Evolutionary conservation across 1,140 invertebrate species (phyloP).

Genomic region (Pseudomyrmex dendroicus): DNA sequence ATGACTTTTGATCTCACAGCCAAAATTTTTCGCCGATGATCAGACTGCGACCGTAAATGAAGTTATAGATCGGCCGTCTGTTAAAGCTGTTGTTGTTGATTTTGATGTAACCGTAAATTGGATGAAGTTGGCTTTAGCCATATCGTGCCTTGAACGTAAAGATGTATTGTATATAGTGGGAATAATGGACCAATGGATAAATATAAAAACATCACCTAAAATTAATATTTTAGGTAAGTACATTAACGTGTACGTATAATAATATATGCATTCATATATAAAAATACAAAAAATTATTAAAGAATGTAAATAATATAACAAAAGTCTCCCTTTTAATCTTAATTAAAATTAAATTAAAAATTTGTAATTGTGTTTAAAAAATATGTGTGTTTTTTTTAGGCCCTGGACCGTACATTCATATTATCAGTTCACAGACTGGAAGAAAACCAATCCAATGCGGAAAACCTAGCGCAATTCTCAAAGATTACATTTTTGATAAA

Average conservation of each 20-base stretch:
- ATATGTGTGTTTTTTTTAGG: slow-evolving; percentile 75
- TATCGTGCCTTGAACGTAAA: slow-evolving; percentile 63
- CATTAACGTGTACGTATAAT: too few species aligned
- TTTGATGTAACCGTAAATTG: slow-evolving; percentile 73
- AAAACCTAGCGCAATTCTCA: slow-evolving; percentile 86
- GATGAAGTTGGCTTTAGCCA: slow-evolving; percentile 70
- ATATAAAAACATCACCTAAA: slow-evolving; percentile 74
- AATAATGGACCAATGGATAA: slow-evolving; percentile 60
- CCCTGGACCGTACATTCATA: slow-evolving; percentile 83
- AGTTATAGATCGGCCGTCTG: slow-evolving; percentile 56
- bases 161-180: slow-evolving; percentile 74
- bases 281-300: too few species aligned
- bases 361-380: slow-evolving; percentile 24
- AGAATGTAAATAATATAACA: too few species aligned
- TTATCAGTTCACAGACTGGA: slow-evolving; percentile 82
- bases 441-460: slow-evolving; percentile 82
- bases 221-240: slow-evolving; percentile 81
- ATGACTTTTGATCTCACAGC: slow-evolving; percentile 58
- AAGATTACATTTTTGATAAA: slow-evolving; percentile 79
- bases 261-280: too few species aligned
- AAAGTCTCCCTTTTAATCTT: too few species aligned
- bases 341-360: too few species aligned
- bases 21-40: slow-evolving; percentile 48
- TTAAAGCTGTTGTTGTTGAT: slow-evolving; percentile 78
- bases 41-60: not conserved